Conservation (phyloP, 2,888 invertebrate species). For the Lottia gigantea region DNA sequence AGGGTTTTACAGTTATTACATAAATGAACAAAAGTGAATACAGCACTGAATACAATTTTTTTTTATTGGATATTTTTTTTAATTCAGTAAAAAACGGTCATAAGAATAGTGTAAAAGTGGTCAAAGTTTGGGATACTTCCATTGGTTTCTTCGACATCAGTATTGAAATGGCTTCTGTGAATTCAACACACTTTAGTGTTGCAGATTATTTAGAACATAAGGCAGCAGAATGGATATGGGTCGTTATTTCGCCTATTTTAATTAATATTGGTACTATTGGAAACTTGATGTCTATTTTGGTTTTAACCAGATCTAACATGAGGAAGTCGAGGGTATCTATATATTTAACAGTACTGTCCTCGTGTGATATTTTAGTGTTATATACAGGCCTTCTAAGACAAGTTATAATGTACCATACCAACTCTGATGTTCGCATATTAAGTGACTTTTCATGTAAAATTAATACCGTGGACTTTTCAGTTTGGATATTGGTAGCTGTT, state of each 20-base stretch:
- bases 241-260: conserved; percentile 45
- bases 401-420: conserved; percentile 36
- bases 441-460: conserved; percentile 41
- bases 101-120: too few relatives aligned
- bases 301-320: conserved; percentile 43
- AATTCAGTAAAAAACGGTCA: too few relatives aligned
- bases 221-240: conserved; percentile 38
- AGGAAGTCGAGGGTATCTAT: conserved; percentile 43
- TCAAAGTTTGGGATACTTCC: too few relatives aligned
- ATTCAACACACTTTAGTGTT: conserved; percentile 15
- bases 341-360: conserved; percentile 48
- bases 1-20: too few relatives aligned
- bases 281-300: conserved; percentile 46
- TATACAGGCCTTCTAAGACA: conserved; percentile 54
- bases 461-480: conserved; percentile 49
- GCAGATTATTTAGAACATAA: conserved; percentile 27
- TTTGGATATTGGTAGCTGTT: conserved; percentile 58
- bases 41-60: too few relatives aligned
- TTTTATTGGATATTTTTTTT: too few relatives aligned
- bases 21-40: too few relatives aligned
- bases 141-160: too few relatives aligned
- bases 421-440: conserved; percentile 39
- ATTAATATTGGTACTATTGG: conserved; percentile 54
- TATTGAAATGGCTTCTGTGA: too few relatives aligned
- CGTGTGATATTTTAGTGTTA: conserved; percentile 48